These are phyloP conservation scores for Lethenteron reissneri DNA, from an alignment of 2,113 vertebrate species.

Conservation along the genomic window DNA sequence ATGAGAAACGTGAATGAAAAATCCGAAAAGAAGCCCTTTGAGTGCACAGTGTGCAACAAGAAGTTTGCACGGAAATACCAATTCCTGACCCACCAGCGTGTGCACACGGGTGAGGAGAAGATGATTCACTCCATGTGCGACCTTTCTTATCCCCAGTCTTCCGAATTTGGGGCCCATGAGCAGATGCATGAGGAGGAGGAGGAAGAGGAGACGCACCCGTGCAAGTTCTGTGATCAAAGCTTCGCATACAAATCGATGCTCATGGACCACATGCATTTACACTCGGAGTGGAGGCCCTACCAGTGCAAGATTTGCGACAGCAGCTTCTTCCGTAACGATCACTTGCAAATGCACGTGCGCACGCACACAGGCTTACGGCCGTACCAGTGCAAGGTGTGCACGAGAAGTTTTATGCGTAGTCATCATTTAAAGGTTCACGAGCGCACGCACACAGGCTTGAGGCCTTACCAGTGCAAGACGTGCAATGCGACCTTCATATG, in stretches of 20 bases:
- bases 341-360: slow-evolving; percentile 1
- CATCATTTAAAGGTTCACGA: background rate
- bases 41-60: too few species aligned
- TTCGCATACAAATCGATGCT: background rate
- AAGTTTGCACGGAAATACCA: too few species aligned
- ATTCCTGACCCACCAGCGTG: too few species aligned
- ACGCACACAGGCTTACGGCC: slow-evolving; percentile 1
- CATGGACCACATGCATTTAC: background rate
- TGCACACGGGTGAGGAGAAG: too few species aligned
- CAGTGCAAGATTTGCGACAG: background rate
- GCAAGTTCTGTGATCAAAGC: background rate
- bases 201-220: background rate
- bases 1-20: too few species aligned
- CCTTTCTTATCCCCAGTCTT: too few species aligned
- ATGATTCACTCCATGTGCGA: too few species aligned
- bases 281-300: background rate
- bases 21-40: too few species aligned
- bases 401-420: background rate
- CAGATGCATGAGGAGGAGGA: too few species aligned
- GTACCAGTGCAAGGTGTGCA: background rate
- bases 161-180: too few species aligned
- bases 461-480: background rate
- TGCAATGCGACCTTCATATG: background rate
- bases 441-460: slow-evolving; percentile 3
- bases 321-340: background rate